Conservation (phyloP, 2,888 invertebrate genomes). For the Apeira syringaria region DNA sequence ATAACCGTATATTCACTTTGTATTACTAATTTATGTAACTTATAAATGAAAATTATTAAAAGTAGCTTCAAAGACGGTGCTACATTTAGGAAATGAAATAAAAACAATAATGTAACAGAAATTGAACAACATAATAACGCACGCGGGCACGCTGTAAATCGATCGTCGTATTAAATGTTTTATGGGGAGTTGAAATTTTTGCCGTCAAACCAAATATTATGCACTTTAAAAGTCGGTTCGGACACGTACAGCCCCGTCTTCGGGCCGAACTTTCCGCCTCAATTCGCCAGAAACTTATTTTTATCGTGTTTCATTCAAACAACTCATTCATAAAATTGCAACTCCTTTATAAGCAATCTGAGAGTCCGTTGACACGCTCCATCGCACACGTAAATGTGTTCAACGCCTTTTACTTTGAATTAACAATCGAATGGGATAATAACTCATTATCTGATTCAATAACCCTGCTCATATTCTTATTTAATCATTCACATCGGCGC, state of each 20-base stretch:
- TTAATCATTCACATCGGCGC: constrained; percentile 48
- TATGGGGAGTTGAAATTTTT: constrained; percentile 60
- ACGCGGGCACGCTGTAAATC: constrained; percentile 25
- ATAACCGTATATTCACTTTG: too few species aligned
- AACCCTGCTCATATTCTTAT: constrained; percentile 41
- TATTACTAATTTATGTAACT: too few species aligned
- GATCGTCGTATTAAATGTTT: constrained; percentile 47
- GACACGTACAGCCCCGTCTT: constrained; percentile 48
- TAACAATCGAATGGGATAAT: constrained; percentile 41
- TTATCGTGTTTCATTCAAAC: constrained; percentile 78
- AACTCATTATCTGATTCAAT: constrained; percentile 43
- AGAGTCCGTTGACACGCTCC: constrained; percentile 60
- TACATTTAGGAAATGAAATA: background rate
- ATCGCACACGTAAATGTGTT: constrained; percentile 57
- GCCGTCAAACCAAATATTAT: constrained; percentile 47
- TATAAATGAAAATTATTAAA: too few species aligned
- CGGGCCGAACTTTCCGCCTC: constrained; percentile 52
- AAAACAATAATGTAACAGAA: constrained; percentile 30
- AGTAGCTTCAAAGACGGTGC: too few species aligned
- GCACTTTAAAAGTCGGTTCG: constrained; percentile 48
- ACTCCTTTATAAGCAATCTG: constrained; percentile 65
- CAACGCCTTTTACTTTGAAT: constrained; percentile 43
- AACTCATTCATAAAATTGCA: constrained; percentile 81
- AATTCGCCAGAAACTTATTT: constrained; percentile 55
- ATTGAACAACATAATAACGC: constrained; percentile 23